A percentile compares a stretch with the other conserved stretches of the same genome.
phyloP scores from a whole-genome alignment of 2,888 invertebrate species.

The Trichopoda pennipes region DNA sequence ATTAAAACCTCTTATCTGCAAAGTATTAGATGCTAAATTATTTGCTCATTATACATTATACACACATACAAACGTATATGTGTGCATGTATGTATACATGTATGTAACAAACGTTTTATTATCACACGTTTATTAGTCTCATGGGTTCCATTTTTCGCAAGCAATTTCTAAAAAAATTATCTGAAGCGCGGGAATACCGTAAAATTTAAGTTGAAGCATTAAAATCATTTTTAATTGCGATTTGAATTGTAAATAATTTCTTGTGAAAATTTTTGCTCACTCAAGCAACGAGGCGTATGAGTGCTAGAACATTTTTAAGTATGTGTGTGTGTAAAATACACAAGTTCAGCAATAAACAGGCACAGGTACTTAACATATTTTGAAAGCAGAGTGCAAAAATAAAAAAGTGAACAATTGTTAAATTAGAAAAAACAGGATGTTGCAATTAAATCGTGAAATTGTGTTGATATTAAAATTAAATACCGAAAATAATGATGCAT shows the following conservation, averaged over 20 bases:
- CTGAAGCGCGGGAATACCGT: not conserved
- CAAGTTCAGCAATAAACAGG: too few species aligned
- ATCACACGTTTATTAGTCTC: not conserved
- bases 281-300: slow-evolving; percentile 1
- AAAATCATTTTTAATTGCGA: not conserved
- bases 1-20: not conserved
- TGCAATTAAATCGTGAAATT: too few species aligned
- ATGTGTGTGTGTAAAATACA: too few species aligned
- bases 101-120: not conserved
- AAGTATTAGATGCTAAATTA: not conserved
- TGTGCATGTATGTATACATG: too few species aligned
- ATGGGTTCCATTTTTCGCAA: not conserved
- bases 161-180: not conserved
- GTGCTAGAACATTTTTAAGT: not conserved
- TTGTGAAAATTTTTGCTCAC: not conserved
- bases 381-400: too few species aligned
- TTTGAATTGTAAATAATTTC: not conserved
- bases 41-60: too few species aligned
- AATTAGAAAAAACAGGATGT: too few species aligned
- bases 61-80: too few species aligned
- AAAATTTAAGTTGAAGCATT: not conserved
- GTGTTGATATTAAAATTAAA: too few species aligned
- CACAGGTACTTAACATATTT: too few species aligned
- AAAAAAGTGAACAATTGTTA: too few species aligned
- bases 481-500: too few species aligned